Evolutionary conservation across 2,888 invertebrate species (phyloP).

Genomic region (Drosophila glabriapex): DNA sequence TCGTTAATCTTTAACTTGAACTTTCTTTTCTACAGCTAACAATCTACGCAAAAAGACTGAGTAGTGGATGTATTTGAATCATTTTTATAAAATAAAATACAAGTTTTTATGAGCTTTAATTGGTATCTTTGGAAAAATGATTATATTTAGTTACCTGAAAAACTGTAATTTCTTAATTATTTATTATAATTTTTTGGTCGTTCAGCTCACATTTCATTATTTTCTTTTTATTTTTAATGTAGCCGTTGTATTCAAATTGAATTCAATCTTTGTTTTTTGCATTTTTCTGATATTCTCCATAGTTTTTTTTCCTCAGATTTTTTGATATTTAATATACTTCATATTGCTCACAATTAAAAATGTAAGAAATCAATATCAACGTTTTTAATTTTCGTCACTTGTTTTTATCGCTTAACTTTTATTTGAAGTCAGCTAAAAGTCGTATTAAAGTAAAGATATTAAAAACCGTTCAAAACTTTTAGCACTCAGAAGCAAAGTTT

Average conservation of each 20-base stretch:
- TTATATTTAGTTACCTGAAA: neutral
- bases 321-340: neutral
- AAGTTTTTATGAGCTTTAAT: accelerated
- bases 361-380: neutral
- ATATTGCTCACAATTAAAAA: neutral
- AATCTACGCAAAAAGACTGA: neutral
- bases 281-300: neutral
- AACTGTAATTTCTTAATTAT: neutral
- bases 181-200: neutral
- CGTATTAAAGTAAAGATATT: neutral
- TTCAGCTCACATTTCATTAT: neutral
- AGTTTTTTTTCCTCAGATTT: neutral
- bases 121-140: too few species aligned
- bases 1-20: constrained; percentile 22
- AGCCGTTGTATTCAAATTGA: too few species aligned
- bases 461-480: constrained; percentile 2
- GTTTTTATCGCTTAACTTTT: neutral
- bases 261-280: accelerated
- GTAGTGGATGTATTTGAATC: neutral
- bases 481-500: neutral
- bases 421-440: neutral
- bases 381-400: neutral
- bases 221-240: neutral
- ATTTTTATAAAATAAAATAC: neutral
- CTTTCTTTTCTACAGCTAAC: constrained; percentile 16